Evolutionary conservation across 2,888 invertebrate genomes (phyloP), one percentile per base, ranked within the genome.

Genomic region (Amorpha juglandis): DNA sequence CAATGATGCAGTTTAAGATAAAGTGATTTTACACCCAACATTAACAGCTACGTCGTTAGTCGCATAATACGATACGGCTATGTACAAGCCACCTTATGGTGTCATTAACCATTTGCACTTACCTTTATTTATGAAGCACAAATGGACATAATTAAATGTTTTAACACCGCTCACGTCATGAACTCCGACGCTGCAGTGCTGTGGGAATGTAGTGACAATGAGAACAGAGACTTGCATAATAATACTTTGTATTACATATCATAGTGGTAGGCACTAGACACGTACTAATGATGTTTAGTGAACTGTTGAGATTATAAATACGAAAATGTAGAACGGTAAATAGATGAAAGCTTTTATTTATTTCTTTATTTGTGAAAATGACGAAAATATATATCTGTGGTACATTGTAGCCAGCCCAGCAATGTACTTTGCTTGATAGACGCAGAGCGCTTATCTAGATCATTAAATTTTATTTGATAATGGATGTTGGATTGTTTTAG

Each of bases 111-210:
- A 55, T 55, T 55, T 38, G 35, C 53, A 53, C 53, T 53, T 33
- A 7, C 16, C n/a, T 55, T 55, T 55, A 27, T 16, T 52, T 52
- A 38, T 38, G 6, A 55, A 38, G 16, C 55, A 38, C 11, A 55
- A 38, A 55, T 55, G 55, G 35, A 55, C n/a, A 38, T 55, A 55
- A 55, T 55, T 38, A 55, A 55, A 55, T 55, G 35, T 55, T 38
- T 55, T 38, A 55, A 55, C 55, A 55, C 55, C 35, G 38, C 35
- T 38, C 55, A 38, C 16, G 55, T n/a, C 38, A 16, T 38, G 55
- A 38, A 16, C 35, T 35, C 35, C 38, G 8, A 9, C 33, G 55
- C 35, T 55, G 55, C 38, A 2, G 6, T 14, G 55, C 35, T 55
- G 55, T 55, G 55, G 38, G 55, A 55, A 55, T 38, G 38, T 38